phyloP scores from a whole-genome alignment of 2,797 vertebrate genomes.

The Enteromius radiatus region DNA sequence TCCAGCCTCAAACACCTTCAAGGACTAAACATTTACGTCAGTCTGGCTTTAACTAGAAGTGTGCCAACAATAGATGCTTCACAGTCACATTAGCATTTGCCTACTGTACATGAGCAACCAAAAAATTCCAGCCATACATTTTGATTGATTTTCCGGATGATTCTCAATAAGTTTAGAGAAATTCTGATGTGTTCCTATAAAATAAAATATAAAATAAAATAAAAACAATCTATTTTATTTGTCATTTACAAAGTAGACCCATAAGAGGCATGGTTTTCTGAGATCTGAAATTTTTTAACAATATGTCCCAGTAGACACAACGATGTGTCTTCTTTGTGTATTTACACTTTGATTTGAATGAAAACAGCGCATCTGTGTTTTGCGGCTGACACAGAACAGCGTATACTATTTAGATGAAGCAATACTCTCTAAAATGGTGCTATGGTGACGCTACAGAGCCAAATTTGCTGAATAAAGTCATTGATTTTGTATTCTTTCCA shows the following conservation, averaged over 20 bases:
- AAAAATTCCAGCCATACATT: neutral
- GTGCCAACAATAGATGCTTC: constrained; percentile 28
- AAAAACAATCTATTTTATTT: neutral
- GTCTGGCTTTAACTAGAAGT: constrained; percentile 9
- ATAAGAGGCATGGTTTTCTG: neutral
- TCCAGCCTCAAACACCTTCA: constrained; percentile 29
- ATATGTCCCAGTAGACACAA: neutral
- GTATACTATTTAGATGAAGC: too few species aligned
- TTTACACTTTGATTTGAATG: too few species aligned
- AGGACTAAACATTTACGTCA: constrained; percentile 10
- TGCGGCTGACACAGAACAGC: too few species aligned
- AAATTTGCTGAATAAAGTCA: too few species aligned
- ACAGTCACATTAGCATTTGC: neutral
- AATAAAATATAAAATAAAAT: neutral
- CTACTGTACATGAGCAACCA: neutral
- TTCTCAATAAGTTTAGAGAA: neutral
- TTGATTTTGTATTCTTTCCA: too few species aligned
- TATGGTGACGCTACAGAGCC: too few species aligned
- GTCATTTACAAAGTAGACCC: neutral
- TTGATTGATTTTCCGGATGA: neutral
- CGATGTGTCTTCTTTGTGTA: too few species aligned
- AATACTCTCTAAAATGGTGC: too few species aligned
- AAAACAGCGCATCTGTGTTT: too few species aligned
- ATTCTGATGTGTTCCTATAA: neutral
- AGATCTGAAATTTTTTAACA: neutral